phyloP scores from a whole-genome alignment of 2,113 vertebrate genomes.

The Hypanus sabinus region DNA sequence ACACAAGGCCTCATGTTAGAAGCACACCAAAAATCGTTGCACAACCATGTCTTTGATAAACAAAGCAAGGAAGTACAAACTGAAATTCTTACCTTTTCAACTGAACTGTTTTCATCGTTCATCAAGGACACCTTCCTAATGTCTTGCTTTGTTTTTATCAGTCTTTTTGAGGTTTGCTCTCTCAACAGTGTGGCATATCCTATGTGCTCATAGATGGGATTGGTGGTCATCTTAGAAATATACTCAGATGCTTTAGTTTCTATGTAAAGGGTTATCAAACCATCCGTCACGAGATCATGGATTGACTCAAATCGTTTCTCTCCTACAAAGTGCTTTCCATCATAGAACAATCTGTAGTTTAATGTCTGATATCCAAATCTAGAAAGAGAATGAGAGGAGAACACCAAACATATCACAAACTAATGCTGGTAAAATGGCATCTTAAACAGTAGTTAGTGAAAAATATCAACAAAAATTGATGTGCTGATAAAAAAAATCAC shows the following conservation, averaged over 20 bases:
- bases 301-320: conserved; percentile 96
- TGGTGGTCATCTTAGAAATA: conserved; percentile 97
- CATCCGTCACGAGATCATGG: conserved; percentile 92
- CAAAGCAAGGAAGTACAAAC: neutral
- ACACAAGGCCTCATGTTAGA: neutral
- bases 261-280: conserved; percentile 91
- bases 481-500: too few relatives aligned
- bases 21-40: neutral
- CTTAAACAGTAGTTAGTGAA: too few relatives aligned
- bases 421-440: neutral
- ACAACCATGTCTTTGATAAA: neutral
- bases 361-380: conserved; percentile 91
- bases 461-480: too few relatives aligned
- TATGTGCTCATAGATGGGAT: conserved; percentile 93
- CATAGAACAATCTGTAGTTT: conserved; percentile 94
- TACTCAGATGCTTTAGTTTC: conserved; percentile 96
- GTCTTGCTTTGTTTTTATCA: conserved; percentile 71
- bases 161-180: conserved; percentile 77
- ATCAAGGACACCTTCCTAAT: conserved; percentile 75
- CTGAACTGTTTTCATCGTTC: conserved; percentile 61
- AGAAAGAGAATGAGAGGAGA: conserved; percentile 30
- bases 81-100: conserved; percentile 70
- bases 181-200: conserved; percentile 86
- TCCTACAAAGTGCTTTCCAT: conserved; percentile 94
- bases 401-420: neutral